A percentile compares a stretch with the other conserved stretches of the same genome.
Evolutionary conservation across 2,888 invertebrate genomes (phyloP).

Genomic region (Onchidella celtica): DNA sequence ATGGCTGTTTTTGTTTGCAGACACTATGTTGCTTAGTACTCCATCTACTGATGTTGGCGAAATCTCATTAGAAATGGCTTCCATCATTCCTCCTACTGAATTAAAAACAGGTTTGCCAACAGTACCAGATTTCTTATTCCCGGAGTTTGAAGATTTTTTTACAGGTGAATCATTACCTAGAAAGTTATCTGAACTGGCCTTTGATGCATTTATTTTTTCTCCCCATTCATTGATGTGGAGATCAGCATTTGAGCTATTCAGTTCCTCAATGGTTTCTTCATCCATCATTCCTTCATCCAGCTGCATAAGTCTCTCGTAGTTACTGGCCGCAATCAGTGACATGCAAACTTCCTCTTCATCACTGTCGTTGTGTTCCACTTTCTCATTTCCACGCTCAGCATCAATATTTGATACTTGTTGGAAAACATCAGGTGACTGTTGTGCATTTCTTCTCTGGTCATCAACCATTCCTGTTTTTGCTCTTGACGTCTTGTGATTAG

Average conservation of each 20-base stretch:
- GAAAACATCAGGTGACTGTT: no score
- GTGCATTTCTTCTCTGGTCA: no score
- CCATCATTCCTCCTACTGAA: neutral
- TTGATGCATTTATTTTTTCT: neutral
- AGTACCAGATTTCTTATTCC: neutral
- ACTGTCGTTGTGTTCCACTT: no score
- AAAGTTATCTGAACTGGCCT: no score
- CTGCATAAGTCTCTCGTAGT: constrained; percentile 63
- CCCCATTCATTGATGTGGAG: neutral
- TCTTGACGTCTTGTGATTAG: no score
- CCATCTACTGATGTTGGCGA: neutral
- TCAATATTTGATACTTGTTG: no score
- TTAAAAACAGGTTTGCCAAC: neutral
- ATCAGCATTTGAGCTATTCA: neutral
- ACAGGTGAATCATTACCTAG: no score
- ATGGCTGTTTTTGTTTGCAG: neutral
- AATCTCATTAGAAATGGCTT: neutral
- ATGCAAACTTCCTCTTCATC: constrained; percentile 49
- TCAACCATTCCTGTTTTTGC: no score
- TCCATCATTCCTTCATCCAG: constrained; percentile 56
- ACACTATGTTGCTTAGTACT: neutral
- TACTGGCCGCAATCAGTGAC: constrained; percentile 66
- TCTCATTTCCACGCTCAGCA: no score
- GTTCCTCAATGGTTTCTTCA: neutral
- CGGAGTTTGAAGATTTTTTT: neutral